These are phyloP conservation scores for Ethmia dodecea DNA, from an alignment of 2,888 invertebrate species.

Conservation along the genomic window DNA sequence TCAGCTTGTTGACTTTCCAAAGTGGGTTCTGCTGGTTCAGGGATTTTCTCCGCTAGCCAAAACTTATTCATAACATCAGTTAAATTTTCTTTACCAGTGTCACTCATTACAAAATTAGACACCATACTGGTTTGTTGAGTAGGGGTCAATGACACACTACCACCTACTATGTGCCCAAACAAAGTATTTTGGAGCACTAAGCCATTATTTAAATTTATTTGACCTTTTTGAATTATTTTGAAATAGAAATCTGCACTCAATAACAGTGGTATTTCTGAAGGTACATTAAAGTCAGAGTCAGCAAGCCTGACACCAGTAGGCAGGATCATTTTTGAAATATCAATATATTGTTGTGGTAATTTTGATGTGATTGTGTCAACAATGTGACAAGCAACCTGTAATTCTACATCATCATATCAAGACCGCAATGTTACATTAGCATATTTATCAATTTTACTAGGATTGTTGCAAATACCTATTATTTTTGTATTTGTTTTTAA, in stretches of 20 bases:
- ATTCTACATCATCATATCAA: slow-evolving; percentile 5
- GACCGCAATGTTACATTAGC: slow-evolving; percentile 6
- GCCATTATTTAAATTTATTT: slow-evolving; percentile 11
- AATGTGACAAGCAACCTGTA: slow-evolving; percentile 10
- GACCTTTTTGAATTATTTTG: slow-evolving; percentile 8
- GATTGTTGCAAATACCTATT: slow-evolving; percentile 12
- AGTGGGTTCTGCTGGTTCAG: slow-evolving; percentile 4
- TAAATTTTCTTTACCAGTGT: slow-evolving; percentile 10
- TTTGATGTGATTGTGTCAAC: slow-evolving; percentile 9
- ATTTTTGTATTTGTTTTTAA: slow-evolving; percentile 6
- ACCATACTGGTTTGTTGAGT: not conserved
- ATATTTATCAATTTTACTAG: slow-evolving; percentile 9
- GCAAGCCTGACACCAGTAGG: slow-evolving; percentile 7
- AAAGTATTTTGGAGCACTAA: slow-evolving; percentile 17
- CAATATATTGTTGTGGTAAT: slow-evolving; percentile 8
- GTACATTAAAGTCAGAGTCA: slow-evolving; percentile 9
- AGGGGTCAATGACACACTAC: slow-evolving; percentile 3
- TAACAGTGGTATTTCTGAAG: slow-evolving; percentile 9
- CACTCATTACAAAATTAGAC: slow-evolving; percentile 9
- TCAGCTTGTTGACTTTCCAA: slow-evolving; percentile 8
- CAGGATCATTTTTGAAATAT: slow-evolving; percentile 3
- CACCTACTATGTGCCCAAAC: slow-evolving; percentile 17
- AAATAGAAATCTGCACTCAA: slow-evolving; percentile 12
- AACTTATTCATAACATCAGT: slow-evolving; percentile 19
- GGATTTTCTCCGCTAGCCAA: slow-evolving; percentile 17